phyloP scores from a whole-genome alignment of 1,140 invertebrate species.

The Drosophila triauraria region DNA sequence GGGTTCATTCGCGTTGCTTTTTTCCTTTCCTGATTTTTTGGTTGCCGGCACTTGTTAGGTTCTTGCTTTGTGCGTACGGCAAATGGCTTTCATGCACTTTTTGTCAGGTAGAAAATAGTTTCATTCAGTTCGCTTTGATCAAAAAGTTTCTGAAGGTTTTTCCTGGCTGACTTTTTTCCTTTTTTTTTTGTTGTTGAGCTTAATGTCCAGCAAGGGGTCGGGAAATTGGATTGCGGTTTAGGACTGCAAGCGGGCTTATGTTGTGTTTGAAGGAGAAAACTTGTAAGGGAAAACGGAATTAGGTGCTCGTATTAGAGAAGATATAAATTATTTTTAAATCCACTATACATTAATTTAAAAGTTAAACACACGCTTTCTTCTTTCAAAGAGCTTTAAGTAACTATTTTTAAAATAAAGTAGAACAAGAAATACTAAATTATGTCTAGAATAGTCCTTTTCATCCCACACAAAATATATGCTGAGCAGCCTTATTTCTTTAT shows the following conservation, averaged over 20 bases:
- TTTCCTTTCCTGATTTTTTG: conserved; percentile 24
- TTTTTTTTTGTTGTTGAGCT: not conserved
- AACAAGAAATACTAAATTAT: too few species aligned
- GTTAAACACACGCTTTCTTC: too few species aligned
- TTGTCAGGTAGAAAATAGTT: conserved; percentile 48
- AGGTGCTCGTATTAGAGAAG: too few species aligned
- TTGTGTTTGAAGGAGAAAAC: not conserved
- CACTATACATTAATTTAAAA: too few species aligned
- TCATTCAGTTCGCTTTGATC: conserved; percentile 15
- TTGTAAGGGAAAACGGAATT: too few species aligned
- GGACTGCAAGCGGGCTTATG: not conserved
- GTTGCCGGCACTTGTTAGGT: conserved; percentile 49
- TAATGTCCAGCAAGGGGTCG: not conserved
- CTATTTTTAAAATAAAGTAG: too few species aligned
- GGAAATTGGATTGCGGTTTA: not conserved
- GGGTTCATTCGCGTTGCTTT: conserved; percentile 51
- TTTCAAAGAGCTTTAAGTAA: too few species aligned
- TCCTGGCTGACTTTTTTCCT: not conserved
- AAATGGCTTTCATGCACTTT: conserved; percentile 35
- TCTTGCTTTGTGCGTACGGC: conserved; percentile 19
- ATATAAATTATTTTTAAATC: too few species aligned
- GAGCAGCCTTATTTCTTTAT: too few species aligned
- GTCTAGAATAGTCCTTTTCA: too few species aligned
- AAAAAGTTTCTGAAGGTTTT: conserved; percentile 28
- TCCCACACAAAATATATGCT: too few species aligned